These are phyloP conservation scores for Cepaea nemoralis DNA, from an alignment of 1,140 invertebrate genomes.

Conservation along the genomic window DNA sequence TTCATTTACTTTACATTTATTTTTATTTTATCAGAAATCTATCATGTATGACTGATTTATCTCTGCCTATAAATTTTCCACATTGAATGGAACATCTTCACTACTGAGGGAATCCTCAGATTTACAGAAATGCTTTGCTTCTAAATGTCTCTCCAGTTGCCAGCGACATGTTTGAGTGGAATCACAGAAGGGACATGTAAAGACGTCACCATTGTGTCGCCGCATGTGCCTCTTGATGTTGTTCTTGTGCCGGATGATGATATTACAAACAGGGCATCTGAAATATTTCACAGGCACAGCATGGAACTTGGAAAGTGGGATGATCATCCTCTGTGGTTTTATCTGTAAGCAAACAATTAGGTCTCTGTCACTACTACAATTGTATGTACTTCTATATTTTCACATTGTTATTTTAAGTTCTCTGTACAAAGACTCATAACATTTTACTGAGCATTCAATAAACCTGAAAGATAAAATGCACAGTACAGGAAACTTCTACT, in stretches of 20 bases:
- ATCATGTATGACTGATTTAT: no score
- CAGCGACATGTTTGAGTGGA: slow-evolving; percentile 39
- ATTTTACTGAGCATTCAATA: no score
- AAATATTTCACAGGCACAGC: slow-evolving; percentile 36
- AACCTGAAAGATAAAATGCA: no score
- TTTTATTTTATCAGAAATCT: no score
- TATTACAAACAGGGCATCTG: slow-evolving; percentile 35
- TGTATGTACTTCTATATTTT: background rate
- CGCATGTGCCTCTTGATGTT: slow-evolving; percentile 49
- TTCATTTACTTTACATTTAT: no score
- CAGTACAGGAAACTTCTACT: no score
- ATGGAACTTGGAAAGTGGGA: slow-evolving; percentile 34
- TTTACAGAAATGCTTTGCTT: slow-evolving; percentile 25
- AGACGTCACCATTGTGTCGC: slow-evolving; percentile 46
- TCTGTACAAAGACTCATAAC: no score
- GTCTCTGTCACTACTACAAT: slow-evolving; percentile 29
- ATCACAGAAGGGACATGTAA: slow-evolving; percentile 43
- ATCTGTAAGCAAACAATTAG: slow-evolving; percentile 37
- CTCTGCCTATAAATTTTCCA: background rate
- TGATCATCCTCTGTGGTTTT: background rate
- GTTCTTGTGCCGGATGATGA: slow-evolving; percentile 41
- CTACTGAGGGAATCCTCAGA: background rate
- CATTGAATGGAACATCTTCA: slow-evolving; percentile 6
- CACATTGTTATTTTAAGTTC: no score
- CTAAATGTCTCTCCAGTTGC: slow-evolving; percentile 40